Conservation (phyloP, 2,797 vertebrate species). For the Protosalanx chinensis region DNA sequence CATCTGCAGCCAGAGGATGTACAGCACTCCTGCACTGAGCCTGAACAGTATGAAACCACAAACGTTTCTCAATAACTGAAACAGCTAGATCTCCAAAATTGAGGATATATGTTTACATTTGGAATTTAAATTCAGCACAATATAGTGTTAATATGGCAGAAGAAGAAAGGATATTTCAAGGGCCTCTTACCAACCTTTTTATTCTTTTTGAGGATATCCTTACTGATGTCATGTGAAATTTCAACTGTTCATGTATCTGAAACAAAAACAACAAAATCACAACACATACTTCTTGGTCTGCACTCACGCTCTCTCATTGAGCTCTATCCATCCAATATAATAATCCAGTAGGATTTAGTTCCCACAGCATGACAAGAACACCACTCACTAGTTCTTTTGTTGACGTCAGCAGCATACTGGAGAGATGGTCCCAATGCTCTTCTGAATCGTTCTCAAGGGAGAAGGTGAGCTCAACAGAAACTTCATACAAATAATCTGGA, state of each 20-base stretch:
- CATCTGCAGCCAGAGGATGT: constrained; percentile 72
- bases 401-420: constrained; percentile 47
- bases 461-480: constrained; percentile 64
- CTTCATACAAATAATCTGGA: constrained; percentile 70
- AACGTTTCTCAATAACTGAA: not conserved
- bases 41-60: constrained; percentile 39
- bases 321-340: no score
- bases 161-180: not conserved
- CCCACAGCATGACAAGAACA: not conserved
- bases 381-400: constrained; percentile 57
- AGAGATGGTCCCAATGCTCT: constrained; percentile 48
- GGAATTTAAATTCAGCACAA: not conserved
- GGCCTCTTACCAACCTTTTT: constrained; percentile 57
- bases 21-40: constrained; percentile 62
- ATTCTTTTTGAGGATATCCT: constrained; percentile 58
- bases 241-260: constrained; percentile 60
- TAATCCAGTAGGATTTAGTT: not conserved
- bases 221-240: constrained; percentile 27
- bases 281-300: not conserved
- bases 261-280: constrained; percentile 15
- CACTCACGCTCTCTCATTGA: no score
- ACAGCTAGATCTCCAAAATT: no score
- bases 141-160: not conserved
- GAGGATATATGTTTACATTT: no score
- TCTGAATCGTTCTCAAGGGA: constrained; percentile 20